phyloP scores from a whole-genome alignment of 1,140 invertebrate genomes.

The Bombus impatiens region DNA sequence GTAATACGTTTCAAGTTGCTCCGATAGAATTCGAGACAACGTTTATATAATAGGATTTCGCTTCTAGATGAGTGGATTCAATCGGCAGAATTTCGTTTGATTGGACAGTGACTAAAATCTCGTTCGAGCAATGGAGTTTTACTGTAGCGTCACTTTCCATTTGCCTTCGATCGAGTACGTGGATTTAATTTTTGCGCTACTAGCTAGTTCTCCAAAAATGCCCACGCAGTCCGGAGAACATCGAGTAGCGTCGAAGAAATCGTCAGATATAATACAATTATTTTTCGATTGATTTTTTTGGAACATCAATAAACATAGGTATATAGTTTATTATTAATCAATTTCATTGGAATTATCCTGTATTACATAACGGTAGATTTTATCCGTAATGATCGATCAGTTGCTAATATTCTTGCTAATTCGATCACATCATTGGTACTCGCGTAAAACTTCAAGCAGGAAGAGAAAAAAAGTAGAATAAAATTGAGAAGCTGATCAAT shows the following conservation, averaged over 20 bases:
- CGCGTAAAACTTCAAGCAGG: background rate
- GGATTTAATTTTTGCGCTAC: too few species aligned
- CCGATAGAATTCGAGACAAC: too few species aligned
- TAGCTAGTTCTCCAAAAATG: background rate
- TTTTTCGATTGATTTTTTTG: background rate
- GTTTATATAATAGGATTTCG: too few species aligned
- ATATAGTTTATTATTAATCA: background rate
- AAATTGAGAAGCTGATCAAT: conserved; percentile 18
- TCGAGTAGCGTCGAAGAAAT: background rate
- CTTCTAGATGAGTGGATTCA: background rate
- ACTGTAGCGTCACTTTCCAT: too few species aligned
- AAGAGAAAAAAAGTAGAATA: background rate
- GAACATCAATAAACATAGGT: background rate
- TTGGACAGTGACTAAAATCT: too few species aligned
- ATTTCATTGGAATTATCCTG: background rate
- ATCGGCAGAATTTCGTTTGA: background rate
- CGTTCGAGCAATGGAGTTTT: too few species aligned
- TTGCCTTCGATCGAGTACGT: too few species aligned
- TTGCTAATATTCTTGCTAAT: too few species aligned
- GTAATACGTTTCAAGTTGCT: too few species aligned
- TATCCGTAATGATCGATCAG: background rate
- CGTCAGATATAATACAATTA: background rate
- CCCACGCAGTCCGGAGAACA: background rate
- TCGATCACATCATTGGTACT: background rate
- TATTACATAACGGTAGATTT: background rate